These are phyloP conservation scores for Euura saliciscinereae DNA, from an alignment of 1,140 invertebrate genomes.

Conservation along the genomic window DNA sequence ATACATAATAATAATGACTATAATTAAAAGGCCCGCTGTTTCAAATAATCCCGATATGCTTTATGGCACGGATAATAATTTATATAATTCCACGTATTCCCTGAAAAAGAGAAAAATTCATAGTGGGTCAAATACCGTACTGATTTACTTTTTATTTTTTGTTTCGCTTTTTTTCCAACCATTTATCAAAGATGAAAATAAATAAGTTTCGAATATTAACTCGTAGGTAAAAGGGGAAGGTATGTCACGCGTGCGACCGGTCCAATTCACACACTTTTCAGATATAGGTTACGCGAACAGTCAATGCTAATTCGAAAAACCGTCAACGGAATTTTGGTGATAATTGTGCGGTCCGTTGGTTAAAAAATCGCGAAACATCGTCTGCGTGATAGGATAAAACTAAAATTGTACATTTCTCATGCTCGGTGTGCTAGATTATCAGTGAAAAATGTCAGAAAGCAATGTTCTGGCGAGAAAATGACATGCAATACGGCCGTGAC, in stretches of 20 bases:
- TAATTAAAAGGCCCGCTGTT: slow-evolving; percentile 9
- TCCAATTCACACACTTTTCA: neutral
- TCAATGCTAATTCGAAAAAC: neutral
- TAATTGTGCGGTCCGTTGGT: neutral
- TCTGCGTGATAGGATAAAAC: neutral
- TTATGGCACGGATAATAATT: slow-evolving; percentile 15
- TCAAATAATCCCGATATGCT: slow-evolving; percentile 9
- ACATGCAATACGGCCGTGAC: neutral
- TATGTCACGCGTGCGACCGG: neutral
- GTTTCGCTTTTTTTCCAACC: too few species aligned
- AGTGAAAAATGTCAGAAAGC: neutral
- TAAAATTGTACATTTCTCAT: neutral
- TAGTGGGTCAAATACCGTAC: neutral
- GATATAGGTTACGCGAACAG: neutral
- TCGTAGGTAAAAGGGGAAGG: neutral
- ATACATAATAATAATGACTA: neutral
- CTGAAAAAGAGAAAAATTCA: slow-evolving; percentile 11
- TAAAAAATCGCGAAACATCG: neutral
- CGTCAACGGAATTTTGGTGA: neutral
- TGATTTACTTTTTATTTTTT: neutral
- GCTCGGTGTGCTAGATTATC: neutral
- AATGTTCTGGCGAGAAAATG: neutral
- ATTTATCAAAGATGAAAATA: too few species aligned
- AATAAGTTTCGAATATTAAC: neutral
- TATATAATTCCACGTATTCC: slow-evolving; percentile 13